Conservation (phyloP, 2,797 vertebrate species). For the Australoheros facetus region DNA sequence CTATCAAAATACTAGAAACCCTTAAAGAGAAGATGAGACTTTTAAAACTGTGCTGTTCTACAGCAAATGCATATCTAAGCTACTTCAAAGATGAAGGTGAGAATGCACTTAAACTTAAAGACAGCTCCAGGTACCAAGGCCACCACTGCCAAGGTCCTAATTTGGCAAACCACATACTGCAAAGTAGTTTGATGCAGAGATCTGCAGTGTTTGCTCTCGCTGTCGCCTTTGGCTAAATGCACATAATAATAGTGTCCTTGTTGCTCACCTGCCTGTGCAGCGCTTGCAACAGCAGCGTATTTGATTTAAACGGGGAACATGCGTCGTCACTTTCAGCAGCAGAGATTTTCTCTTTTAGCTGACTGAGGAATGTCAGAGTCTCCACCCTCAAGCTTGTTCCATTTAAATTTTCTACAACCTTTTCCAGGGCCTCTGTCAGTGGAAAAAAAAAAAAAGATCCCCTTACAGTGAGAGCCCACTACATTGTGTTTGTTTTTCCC, state of each 20-base stretch:
- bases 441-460: constrained; percentile 27
- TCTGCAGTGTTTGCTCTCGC: constrained; percentile 16
- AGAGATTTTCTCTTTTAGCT: constrained; percentile 61
- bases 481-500: constrained; percentile 14
- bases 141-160: constrained; percentile 34
- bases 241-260: constrained; percentile 47
- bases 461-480: constrained; percentile 24
- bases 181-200: constrained; percentile 26
- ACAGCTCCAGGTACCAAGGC: not conserved
- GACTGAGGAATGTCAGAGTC: constrained; percentile 66
- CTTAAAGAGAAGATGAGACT: not conserved
- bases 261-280: constrained; percentile 29
- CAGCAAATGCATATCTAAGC: not conserved
- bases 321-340: constrained; percentile 37
- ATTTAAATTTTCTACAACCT: constrained; percentile 45
- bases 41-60: not conserved
- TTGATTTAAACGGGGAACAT: constrained; percentile 48
- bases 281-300: constrained; percentile 39
- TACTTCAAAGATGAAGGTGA: not conserved
- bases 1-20: not conserved
- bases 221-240: constrained; percentile 24
- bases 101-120: constrained; percentile 2
- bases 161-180: constrained; percentile 22
- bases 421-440: constrained; percentile 36
- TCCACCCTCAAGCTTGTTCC: constrained; percentile 64